Evolutionary conservation across 2,888 invertebrate species (phyloP), one percentile per base, ranked within the genome.

Genomic region (Troides oblongomaculatus): DNA sequence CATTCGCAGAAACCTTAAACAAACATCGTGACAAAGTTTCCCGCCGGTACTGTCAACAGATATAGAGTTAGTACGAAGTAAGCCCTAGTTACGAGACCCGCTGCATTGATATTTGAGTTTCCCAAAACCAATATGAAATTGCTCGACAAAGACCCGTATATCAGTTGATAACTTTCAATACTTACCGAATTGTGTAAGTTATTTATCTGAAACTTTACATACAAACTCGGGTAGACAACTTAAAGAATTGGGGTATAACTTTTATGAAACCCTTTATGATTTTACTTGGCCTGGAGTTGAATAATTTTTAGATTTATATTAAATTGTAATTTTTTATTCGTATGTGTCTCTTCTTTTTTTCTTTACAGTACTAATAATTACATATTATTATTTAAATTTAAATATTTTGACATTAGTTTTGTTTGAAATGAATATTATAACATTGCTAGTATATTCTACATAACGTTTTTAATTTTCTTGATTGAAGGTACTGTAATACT

Each of bases 61-160:
- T 69, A 62, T 39, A 60, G 64, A 69, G 69, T 69, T 69, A 30
- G 64, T n/a, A 21, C 57, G 64, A 57, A 64, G 61, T 64, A 61
- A 62, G 57, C 57, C 12, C 64, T 69, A 64, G 60, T 69, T 64
- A 63, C 59, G 57, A 64, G 30, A 43, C 56, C 39, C 59, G 68
- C 39, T 64, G 64, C 64, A 68, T 68, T 64, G 60, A 64, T 69
- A 56, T 69, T 69, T 69, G 61, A 64, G 69, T 69, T 69, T 30
- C 64, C 61, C 56, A 69, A 69, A 61, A 69, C 61, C 61, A 64
- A 69, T 64, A 69, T 21, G 21, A 64, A 61, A 69, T 61, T 64
- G 8, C 64, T 14, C 59, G 25, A 64, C 61, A 64, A 69, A 61
- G 69, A 58, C 69, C 69, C 69, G 60, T 64, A 64, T 61, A 64